Conservation (phyloP, 2,797 vertebrate species). For the Microchirus variegatus region DNA sequence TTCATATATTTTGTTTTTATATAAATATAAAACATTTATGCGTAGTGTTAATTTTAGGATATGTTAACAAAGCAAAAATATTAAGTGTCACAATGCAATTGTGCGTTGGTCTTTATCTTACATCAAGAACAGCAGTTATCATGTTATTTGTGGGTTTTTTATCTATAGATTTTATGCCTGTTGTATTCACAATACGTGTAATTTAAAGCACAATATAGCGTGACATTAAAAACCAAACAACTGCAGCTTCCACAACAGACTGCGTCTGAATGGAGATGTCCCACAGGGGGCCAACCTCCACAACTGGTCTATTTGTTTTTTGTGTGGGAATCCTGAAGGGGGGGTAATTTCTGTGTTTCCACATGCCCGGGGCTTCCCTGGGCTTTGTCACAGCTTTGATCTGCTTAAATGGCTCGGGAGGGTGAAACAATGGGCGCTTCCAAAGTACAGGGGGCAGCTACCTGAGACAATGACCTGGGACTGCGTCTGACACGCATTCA, state of each 20-base stretch:
- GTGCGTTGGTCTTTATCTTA: conserved; percentile 13
- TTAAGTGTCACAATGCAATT: neutral
- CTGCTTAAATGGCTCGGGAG: conserved; percentile 79
- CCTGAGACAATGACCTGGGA: conserved; percentile 75
- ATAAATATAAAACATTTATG: conserved; percentile 13
- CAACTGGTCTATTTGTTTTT: conserved; percentile 73
- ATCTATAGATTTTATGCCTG: conserved; percentile 33
- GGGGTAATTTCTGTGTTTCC: conserved; percentile 72
- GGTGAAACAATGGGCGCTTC: conserved; percentile 73
- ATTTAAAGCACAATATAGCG: conserved; percentile 62
- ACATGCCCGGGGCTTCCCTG: conserved; percentile 76
- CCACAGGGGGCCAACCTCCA: conserved; percentile 69
- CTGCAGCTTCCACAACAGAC: conserved; percentile 60
- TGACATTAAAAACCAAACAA: conserved; percentile 57
- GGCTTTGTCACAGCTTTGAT: conserved; percentile 80
- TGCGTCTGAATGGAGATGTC: conserved; percentile 65
- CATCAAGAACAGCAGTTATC: conserved; percentile 10
- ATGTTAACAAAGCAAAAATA: neutral
- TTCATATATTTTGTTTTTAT: conserved; percentile 22
- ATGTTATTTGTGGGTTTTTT: conserved; percentile 13
- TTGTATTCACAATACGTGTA: conserved; percentile 40
- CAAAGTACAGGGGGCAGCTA: conserved; percentile 78
- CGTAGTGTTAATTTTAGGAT: conserved; percentile 12
- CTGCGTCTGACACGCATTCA: conserved; percentile 73
- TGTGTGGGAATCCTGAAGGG: conserved; percentile 70